Evolutionary conservation across 2,113 vertebrate species (phyloP).

Genomic region (Vulpes vulpes): DNA sequence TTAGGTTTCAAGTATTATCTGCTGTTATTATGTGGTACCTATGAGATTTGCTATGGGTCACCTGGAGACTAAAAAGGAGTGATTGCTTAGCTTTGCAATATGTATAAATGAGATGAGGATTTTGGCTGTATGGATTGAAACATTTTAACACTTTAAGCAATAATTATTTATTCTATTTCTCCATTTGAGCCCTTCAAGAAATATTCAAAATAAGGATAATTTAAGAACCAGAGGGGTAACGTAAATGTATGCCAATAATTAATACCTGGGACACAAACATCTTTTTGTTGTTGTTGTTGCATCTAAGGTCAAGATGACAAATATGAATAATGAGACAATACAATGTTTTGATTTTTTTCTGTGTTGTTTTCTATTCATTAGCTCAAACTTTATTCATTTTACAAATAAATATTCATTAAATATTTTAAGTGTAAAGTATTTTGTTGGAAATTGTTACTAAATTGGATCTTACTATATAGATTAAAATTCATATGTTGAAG

Average conservation of each 20-base stretch:
- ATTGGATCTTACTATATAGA: neutral
- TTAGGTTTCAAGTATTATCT: neutral
- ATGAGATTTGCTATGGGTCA: neutral
- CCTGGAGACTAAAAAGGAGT: neutral
- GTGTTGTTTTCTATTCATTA: neutral
- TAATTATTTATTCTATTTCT: neutral
- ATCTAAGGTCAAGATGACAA: neutral
- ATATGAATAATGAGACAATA: neutral
- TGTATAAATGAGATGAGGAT: neutral
- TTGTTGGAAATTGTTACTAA: neutral
- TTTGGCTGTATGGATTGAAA: neutral
- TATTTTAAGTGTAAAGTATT: neutral
- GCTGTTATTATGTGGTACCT: fast-evolving
- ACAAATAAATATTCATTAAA: neutral
- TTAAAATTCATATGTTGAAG: neutral
- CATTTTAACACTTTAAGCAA: neutral
- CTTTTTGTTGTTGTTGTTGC: neutral
- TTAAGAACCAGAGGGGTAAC: neutral
- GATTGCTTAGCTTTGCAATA: neutral
- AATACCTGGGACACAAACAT: neutral
- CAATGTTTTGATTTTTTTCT: neutral
- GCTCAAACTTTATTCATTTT: neutral
- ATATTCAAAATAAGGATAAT: neutral
- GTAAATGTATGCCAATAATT: neutral
- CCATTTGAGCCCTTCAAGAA: neutral